Evolutionary conservation across 2,888 invertebrate genomes (phyloP).

Genomic region (Parthenolecanium corni): DNA sequence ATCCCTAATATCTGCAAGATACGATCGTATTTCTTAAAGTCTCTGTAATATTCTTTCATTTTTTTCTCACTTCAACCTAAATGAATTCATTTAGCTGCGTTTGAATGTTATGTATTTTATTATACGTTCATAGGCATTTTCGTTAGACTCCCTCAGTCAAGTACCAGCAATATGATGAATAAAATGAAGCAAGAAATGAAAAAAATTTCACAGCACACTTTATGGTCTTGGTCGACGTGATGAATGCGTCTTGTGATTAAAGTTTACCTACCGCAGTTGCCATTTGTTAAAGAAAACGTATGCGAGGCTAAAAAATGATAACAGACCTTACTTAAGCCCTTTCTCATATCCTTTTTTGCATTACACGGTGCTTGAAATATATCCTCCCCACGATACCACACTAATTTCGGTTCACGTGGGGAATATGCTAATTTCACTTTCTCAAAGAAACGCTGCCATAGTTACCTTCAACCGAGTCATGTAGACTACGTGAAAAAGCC

Average conservation of each 20-base stretch:
- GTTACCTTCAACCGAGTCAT: too few species aligned
- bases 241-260: slow-evolving; percentile 23
- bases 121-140: too few species aligned
- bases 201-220: slow-evolving; percentile 13
- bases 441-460: background rate
- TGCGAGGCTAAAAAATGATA: slow-evolving; percentile 17
- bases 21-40: too few species aligned
- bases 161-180: too few species aligned
- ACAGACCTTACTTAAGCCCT: slow-evolving; percentile 1
- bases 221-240: slow-evolving; percentile 9
- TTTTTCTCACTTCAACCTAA: too few species aligned
- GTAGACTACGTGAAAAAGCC: background rate
- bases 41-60: too few species aligned
- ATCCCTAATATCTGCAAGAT: too few species aligned
- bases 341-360: background rate
- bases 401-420: slow-evolving; percentile 14
- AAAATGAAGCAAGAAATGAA: too few species aligned
- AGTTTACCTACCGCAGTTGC: slow-evolving; percentile 15
- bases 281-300: slow-evolving; percentile 13
- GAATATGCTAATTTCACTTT: slow-evolving; percentile 17
- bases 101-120: too few species aligned
- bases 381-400: slow-evolving; percentile 2
- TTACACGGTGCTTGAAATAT: slow-evolving; percentile 15
- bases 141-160: too few species aligned
- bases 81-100: too few species aligned